Percentiles rank a stretch among this genome's conserved stretches.
Evolutionary conservation across 2,888 invertebrate species (phyloP).

Genomic region (Coecobrya sp.): DNA sequence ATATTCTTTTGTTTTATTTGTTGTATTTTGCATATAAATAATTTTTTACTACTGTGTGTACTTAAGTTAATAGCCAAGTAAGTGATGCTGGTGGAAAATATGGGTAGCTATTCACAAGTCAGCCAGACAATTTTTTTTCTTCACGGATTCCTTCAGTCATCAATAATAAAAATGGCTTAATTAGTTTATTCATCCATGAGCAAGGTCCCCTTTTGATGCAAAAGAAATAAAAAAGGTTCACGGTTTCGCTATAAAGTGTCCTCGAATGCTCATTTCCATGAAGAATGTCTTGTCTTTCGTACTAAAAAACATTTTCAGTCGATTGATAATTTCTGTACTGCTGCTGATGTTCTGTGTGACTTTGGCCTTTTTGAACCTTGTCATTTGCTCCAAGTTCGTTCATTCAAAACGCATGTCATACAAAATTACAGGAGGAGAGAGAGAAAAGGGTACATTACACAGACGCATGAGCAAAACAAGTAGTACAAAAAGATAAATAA

Average conservation of each 20-base stretch:
- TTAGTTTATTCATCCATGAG: constrained; percentile 68
- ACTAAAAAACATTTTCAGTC: background rate
- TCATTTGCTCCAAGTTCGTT: constrained; percentile 29
- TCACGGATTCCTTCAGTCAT: background rate
- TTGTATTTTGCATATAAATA: constrained; percentile 28
- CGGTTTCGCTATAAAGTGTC: constrained; percentile 46
- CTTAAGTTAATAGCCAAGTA: background rate
- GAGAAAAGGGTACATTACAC: constrained; percentile 9
- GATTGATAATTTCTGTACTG: background rate
- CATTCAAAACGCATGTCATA: background rate
- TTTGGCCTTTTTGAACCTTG: constrained; percentile 61
- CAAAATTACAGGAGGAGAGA: background rate
- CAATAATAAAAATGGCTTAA: constrained; percentile 62
- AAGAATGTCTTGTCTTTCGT: constrained; percentile 10
- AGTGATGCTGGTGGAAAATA: background rate
- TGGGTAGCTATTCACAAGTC: background rate
- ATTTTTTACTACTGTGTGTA: background rate
- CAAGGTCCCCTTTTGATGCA: constrained; percentile 44
- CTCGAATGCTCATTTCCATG: constrained; percentile 65
- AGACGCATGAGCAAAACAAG: constrained; percentile 23
- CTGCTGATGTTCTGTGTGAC: background rate
- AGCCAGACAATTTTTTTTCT: background rate
- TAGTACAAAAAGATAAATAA: constrained; percentile 50
- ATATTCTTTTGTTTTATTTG: background rate
- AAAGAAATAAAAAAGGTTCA: constrained; percentile 57